Evolutionary conservation across 2,888 invertebrate species (phyloP), one percentile per base, ranked within the genome.

Genomic region (Criorhina ranunculi): DNA sequence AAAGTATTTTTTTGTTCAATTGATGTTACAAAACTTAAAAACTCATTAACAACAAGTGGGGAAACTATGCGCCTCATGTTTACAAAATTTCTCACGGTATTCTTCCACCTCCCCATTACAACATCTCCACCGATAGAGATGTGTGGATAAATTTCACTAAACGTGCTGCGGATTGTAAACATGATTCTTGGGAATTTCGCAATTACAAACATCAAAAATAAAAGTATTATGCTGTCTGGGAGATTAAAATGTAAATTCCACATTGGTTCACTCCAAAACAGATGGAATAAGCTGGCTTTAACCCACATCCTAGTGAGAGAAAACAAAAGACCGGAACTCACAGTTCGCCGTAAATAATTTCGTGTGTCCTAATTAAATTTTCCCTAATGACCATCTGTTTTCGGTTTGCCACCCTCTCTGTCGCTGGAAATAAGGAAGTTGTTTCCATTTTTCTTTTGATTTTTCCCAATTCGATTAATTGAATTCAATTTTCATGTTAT

Each of bases 71-170:
- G 29, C 11, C 33, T 44, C 42, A 69, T 69, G 69, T 69, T 60
- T 17, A 69, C 11, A 60, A 29, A 35, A 53, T 59, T 79, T 79
- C 79, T 66, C 72, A 72, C 79, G 64, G 46, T 79, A 49, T 49
- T 64, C 31, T 46, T 6, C 44, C 19, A 17, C 12, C 17, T 9
- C 29, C 51, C 31, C 55, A 67, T 67, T 76, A 46, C 57, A 40
- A 76, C 42, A 67, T 42, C 24, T 4, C 33, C 59, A 53, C 67
- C 29, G 29, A 77, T 62, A n/a, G n/a, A n/a, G n/a, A n/a, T n/a
- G n/a, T n/a, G n/a, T n/a, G 62, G 44, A 67, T 60, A 42, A 67
- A 69, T 60, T 53, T 29, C 19, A 17, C 33, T 42, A 59, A 40
- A 62, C 35, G 59, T 55, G 44, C 11, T 19, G 0, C 24, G 49